Evolutionary conservation across 2,797 vertebrate genomes (phyloP), one percentile per base, ranked within the genome.

Genomic region (Coluber constrictor): DNA sequence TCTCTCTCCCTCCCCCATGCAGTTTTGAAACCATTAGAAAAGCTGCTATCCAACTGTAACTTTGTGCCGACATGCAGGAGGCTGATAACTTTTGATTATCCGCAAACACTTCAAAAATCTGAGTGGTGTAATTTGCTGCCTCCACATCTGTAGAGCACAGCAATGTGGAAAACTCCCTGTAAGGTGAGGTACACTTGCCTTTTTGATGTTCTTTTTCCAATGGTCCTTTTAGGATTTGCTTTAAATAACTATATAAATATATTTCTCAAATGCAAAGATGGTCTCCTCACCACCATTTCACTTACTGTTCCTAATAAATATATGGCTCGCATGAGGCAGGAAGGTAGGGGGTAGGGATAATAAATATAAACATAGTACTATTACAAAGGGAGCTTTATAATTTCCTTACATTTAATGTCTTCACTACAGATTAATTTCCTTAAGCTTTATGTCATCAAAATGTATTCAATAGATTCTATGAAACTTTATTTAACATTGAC

Each of bases 351-450:
- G 3, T 5, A 32, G n/a, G 43, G 51, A 57, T 47, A n/a, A 15
- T 92, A 93, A 43, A 6, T 63, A 92, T 61, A 59, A 32, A 54
- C 9, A 93, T 51, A 92, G 1, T 57, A 93, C 92, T 55, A 61
- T 94, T 95, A 86, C 63, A 95, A 95, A 94, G 43, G 91, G 8
- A 94, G 27, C 43, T 90, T 94, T 88, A 93, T 96, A 13, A 91
- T 95, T 95, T 95, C 83, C 6, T 37, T 91, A 74, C 88, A 2
- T 93, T 93, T 32, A 87, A 66, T 10, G 25, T 94, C 70, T 93
- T 89, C 90, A 89, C 32, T 66, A 91, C 91, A 87, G 47, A 93
- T 96, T 94, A 93, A 83, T 95, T 93, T 94, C 92, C 92, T 95
- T 74, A 91, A 83, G 92, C 94, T 92, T 94, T 91, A 94, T 91